A percentile compares a stretch with the other conserved stretches of the same genome.
Conservation (phyloP, 1,140 invertebrate genomes). For the Drosophila oshimai region DNA sequence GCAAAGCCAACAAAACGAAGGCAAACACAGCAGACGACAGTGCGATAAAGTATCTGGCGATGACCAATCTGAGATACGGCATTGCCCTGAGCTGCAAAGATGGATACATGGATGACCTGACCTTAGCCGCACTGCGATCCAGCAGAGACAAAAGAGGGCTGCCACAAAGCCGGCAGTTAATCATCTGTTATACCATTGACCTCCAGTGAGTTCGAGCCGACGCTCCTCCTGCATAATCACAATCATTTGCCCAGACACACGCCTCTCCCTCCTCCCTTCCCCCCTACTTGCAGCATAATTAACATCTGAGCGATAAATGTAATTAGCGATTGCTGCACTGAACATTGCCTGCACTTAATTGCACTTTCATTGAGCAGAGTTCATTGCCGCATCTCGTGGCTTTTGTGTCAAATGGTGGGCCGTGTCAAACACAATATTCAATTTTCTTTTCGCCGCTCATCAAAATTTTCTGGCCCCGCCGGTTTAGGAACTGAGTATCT, state of each 20-base stretch:
- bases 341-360: slow-evolving; percentile 61
- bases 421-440: slow-evolving; percentile 50
- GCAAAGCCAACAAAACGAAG: slow-evolving; percentile 11
- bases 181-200: slow-evolving; percentile 50
- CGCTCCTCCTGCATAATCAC: slow-evolving; percentile 10
- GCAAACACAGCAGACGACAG: slow-evolving; percentile 12
- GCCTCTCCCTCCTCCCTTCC: slow-evolving; percentile 7
- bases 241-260: slow-evolving; percentile 1
- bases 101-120: slow-evolving; percentile 30
- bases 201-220: slow-evolving; percentile 22
- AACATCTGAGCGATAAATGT: slow-evolving; percentile 74
- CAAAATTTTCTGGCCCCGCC: slow-evolving; percentile 13
- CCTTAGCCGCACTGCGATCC: slow-evolving; percentile 9
- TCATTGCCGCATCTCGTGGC: slow-evolving; percentile 44
- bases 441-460: slow-evolving; percentile 19
- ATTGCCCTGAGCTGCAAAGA: slow-evolving; percentile 1
- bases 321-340: slow-evolving; percentile 69
- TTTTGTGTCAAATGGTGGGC: slow-evolving; percentile 57
- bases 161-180: slow-evolving; percentile 39
- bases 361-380: slow-evolving; percentile 64
- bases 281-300: slow-evolving; percentile 67
- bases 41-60: slow-evolving; percentile 45
- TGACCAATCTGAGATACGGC: slow-evolving; percentile 21
- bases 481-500: slow-evolving; percentile 37
- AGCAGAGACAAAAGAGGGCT: background rate